phyloP scores from a whole-genome alignment of 2,888 invertebrate species.

The Portevinia maculata region DNA sequence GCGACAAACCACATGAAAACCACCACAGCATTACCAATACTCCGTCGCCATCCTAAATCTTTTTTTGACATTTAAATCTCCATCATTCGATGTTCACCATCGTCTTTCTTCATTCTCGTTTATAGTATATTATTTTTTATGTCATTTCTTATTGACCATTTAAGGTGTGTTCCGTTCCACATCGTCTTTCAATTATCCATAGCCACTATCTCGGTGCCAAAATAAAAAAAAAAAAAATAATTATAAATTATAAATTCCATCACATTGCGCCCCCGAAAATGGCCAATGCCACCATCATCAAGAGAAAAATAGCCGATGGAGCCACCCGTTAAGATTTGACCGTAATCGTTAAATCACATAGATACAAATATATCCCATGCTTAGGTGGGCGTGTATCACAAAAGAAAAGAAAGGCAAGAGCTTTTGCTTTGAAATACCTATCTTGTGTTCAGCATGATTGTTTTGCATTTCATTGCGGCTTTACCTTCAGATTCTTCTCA shows the following conservation, averaged over 20 bases:
- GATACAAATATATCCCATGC: background rate
- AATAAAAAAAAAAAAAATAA: conserved; percentile 15
- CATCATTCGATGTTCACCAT: background rate
- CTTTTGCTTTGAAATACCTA: conserved; percentile 32
- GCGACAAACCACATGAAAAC: too few relatives aligned
- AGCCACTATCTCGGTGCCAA: conserved; percentile 29
- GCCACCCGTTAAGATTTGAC: conserved; percentile 33
- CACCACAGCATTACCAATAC: too few relatives aligned
- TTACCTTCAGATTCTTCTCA: conserved; percentile 15
- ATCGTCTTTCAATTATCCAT: conserved; percentile 25
- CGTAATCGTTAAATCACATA: conserved; percentile 47
- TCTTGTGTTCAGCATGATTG: conserved; percentile 21
- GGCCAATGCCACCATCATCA: conserved; percentile 46
- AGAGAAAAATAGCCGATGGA: conserved; percentile 24
- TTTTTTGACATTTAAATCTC: background rate
- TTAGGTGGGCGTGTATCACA: conserved; percentile 23
- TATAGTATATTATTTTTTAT: too few relatives aligned
- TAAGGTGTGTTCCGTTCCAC: conserved; percentile 53
- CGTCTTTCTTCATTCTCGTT: background rate
- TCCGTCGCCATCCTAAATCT: conserved; percentile 21
- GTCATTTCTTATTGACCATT: conserved; percentile 56
- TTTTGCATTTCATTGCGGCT: conserved; percentile 37
- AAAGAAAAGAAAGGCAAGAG: conserved; percentile 17
- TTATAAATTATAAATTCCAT: background rate
- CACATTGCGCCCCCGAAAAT: conserved; percentile 36